Evolutionary conservation across 1,140 invertebrate species (phyloP).

Genomic region (Drosophila repleta): DNA sequence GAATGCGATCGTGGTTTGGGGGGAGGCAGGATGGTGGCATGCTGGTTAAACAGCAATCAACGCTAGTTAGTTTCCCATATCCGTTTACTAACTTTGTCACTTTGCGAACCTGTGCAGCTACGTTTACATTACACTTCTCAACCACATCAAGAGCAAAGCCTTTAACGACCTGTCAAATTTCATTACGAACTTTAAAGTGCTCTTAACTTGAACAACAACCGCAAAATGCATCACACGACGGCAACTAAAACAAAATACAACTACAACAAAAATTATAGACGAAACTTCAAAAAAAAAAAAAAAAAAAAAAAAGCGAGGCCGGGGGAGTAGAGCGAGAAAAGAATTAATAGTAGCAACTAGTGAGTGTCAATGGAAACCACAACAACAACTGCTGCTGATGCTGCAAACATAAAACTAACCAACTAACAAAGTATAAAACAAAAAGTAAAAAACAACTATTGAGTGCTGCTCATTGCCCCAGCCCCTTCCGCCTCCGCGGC

Average conservation of each 20-base stretch:
- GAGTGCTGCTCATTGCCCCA: slow-evolving; percentile 61
- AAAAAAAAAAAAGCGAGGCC: slow-evolving; percentile 33
- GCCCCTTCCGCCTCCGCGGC: neutral
- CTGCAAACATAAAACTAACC: slow-evolving; percentile 72
- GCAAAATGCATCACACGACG: slow-evolving; percentile 56
- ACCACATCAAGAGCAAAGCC: slow-evolving; percentile 45
- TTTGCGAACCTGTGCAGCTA: slow-evolving; percentile 6
- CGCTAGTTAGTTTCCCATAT: too few relatives aligned
- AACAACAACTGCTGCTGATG: slow-evolving; percentile 39
- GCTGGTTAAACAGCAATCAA: too few relatives aligned
- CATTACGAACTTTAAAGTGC: slow-evolving; percentile 71
- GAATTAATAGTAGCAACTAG: slow-evolving; percentile 82
- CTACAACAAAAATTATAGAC: slow-evolving; percentile 9
- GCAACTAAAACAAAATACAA: slow-evolving; percentile 13
- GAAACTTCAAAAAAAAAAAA: slow-evolving; percentile 45
- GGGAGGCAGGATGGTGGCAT: neutral
- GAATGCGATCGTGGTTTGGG: too few relatives aligned
- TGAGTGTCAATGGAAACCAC: slow-evolving; percentile 78
- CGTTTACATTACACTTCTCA: slow-evolving; percentile 24
- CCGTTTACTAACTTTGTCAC: neutral
- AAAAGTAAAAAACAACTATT: slow-evolving; percentile 66
- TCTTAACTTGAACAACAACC: slow-evolving; percentile 50
- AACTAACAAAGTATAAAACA: slow-evolving; percentile 74
- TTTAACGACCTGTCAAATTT: slow-evolving; percentile 54
- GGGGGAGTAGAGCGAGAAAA: slow-evolving; percentile 30